Base-by-base conservation (phyloP, 1,140 invertebrate species). In the Trachelipus rathkii region DNA sequence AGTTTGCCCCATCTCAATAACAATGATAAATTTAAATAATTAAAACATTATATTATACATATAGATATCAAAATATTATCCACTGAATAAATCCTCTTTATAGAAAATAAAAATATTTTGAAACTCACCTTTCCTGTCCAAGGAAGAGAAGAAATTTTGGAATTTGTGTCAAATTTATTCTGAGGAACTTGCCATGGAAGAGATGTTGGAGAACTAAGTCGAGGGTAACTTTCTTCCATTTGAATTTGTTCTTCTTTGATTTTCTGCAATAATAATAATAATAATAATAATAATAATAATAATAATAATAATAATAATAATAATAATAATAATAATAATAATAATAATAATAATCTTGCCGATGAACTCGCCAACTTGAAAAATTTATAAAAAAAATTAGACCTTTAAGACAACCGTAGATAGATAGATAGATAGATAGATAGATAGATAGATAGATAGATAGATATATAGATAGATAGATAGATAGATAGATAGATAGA, bases 161-260 rank as follows among this genome's bases (percentile, higher is more conserved):
- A 75, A 4, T 45, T 46, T 5, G 24, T 50, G 24, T 81, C 80
- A 43, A 74, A 50, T 72, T 75, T 23, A 44, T 75, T 21, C 13
- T 70, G 13, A 45, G 9, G n/a, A 67, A 33, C 11, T 23, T 44
- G 7, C 73, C 73, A 75, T 44, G 11, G 53, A 0, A 44, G 73
- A 10, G 13, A 23, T 11, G 73, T 10, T 19, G 13, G 43, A n/a
- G 75, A 60, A 68, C 24, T 44, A 50, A 78, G 76, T 0, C 70
- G 24, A 8, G 77, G 77, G 8, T 53, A 66, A 21, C 44, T 11
- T 3, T 79, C 80, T 7, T 81, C 80, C 76, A 81, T 78, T 53
- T 81, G 80, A 21, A 77, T 77, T 73, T 81, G 80, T 50, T 81
- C 80, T 71, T 81, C 80, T 43, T 81, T 81, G 74, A 81, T 81